These are phyloP conservation scores for Acleris literana DNA, from an alignment of 2,888 invertebrate species.

Conservation along the genomic window DNA sequence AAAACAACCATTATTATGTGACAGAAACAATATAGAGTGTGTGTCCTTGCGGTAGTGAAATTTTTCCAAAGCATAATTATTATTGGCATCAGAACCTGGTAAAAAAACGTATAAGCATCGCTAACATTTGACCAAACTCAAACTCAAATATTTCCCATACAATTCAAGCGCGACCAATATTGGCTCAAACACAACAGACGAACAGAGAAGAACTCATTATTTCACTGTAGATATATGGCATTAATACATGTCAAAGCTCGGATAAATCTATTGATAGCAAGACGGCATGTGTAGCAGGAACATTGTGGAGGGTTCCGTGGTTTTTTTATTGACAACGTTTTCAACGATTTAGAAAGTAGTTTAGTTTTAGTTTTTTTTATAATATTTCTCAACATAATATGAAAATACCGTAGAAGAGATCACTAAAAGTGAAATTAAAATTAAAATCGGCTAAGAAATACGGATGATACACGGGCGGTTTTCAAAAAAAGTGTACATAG, in stretches of 20 bases:
- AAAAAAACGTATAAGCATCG: not conserved
- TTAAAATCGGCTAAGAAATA: too few relatives aligned
- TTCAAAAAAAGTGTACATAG: too few relatives aligned
- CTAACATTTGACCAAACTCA: not conserved
- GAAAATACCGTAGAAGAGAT: too few relatives aligned
- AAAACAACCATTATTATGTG: too few relatives aligned
- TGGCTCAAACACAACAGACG: conserved; percentile 30
- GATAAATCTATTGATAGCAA: conserved; percentile 34
- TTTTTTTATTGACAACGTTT: too few relatives aligned
- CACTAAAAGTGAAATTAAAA: too few relatives aligned
- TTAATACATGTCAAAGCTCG: conserved; percentile 36
- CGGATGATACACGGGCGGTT: too few relatives aligned
- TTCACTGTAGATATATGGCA: conserved; percentile 35
- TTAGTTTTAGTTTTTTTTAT: too few relatives aligned
- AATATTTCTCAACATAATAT: too few relatives aligned
- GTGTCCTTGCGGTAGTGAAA: too few relatives aligned
- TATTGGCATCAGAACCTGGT: not conserved
- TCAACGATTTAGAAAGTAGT: too few relatives aligned
- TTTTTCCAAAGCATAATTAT: not conserved
- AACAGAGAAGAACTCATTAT: conserved; percentile 32
- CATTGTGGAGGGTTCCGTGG: conserved; percentile 11
- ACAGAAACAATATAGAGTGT: too few relatives aligned
- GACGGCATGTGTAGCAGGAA: conserved; percentile 5
- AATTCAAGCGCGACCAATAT: conserved; percentile 17
- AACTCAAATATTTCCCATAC: conserved; percentile 4